phyloP scores from a whole-genome alignment of 2,888 invertebrate genomes.

The Iphiclides podalirius region DNA sequence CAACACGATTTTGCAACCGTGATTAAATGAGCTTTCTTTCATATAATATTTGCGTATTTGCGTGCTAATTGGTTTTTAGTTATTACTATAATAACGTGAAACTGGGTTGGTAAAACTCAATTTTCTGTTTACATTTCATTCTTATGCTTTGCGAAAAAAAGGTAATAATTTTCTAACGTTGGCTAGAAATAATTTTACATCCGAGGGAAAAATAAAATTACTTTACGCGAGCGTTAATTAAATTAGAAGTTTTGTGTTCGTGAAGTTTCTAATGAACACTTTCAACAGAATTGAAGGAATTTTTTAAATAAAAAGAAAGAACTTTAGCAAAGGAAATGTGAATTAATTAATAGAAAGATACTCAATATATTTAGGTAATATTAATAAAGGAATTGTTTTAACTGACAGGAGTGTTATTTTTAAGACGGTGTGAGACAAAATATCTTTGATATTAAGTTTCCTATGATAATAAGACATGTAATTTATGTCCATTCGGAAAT shows the following conservation, averaged over 20 bases:
- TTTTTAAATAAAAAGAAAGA: too few species aligned
- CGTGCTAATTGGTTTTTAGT: conserved; percentile 21
- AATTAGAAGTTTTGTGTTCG: conserved; percentile 1
- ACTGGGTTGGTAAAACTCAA: conserved; percentile 8
- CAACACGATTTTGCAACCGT: not conserved
- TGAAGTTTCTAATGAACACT: not conserved
- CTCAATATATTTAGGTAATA: too few species aligned
- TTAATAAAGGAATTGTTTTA: too few species aligned
- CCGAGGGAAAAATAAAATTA: not conserved
- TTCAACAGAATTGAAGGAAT: not conserved
- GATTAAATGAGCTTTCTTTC: not conserved
- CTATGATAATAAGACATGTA: too few species aligned
- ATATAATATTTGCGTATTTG: too few species aligned
- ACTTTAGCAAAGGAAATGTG: too few species aligned
- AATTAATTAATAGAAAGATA: too few species aligned
- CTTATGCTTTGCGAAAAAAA: not conserved
- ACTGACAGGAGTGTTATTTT: too few species aligned
- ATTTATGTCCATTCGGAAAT: too few species aligned
- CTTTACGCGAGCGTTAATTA: conserved; percentile 8
- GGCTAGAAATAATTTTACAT: conserved; percentile 4
- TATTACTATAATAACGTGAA: conserved; percentile 17
- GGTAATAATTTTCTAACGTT: not conserved
- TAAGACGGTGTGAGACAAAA: too few species aligned
- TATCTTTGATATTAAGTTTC: too few species aligned
- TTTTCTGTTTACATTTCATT: conserved; percentile 8